Conservation (phyloP, 2,113 vertebrate species). For the Calyptommatus sinebrachiatus region DNA sequence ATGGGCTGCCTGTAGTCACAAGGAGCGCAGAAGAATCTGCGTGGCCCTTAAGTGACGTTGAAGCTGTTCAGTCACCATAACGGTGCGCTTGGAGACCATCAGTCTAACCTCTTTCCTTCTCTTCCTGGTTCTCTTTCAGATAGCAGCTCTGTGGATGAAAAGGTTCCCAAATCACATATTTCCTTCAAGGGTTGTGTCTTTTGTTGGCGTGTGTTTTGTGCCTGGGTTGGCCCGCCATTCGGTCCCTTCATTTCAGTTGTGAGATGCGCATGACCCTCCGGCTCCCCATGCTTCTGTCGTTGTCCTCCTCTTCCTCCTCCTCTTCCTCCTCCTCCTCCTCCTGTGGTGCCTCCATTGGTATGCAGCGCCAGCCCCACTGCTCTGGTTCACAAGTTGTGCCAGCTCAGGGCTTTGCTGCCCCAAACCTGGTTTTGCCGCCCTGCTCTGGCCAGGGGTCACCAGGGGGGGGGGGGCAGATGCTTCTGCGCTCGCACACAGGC, state of each 20-base stretch:
- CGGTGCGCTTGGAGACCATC: slow-evolving; percentile 31
- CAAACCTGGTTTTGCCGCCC: slow-evolving; percentile 56
- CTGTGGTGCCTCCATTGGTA: slow-evolving; percentile 62
- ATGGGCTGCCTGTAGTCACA: neutral
- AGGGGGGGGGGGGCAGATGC: neutral
- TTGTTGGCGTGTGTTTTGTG: slow-evolving; percentile 74
- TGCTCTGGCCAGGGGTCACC: slow-evolving; percentile 49
- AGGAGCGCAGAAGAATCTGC: too few relatives aligned
- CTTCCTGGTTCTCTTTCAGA: slow-evolving; percentile 90
- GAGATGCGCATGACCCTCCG: slow-evolving; percentile 76
- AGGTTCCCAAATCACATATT: slow-evolving; percentile 85
- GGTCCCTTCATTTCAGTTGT: slow-evolving; percentile 71
- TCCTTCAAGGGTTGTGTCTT: slow-evolving; percentile 68
- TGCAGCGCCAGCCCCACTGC: slow-evolving; percentile 58
- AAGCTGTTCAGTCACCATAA: neutral
- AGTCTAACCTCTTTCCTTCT: slow-evolving; percentile 77
- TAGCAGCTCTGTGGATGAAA: slow-evolving; percentile 92
- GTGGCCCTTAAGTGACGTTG: too few relatives aligned
- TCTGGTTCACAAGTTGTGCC: slow-evolving; percentile 57
- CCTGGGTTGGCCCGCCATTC: slow-evolving; percentile 65
- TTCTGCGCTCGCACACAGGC: slow-evolving; percentile 27
- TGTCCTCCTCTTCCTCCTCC: slow-evolving; percentile 63
- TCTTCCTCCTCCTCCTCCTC: slow-evolving; percentile 40
- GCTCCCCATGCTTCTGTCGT: slow-evolving; percentile 71
- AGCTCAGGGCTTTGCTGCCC: slow-evolving; percentile 68